Percentiles rank a stretch among this genome's conserved stretches.
Conservation (phyloP, 2,113 vertebrate genomes). For the Spermophilus dauricus region DNA sequence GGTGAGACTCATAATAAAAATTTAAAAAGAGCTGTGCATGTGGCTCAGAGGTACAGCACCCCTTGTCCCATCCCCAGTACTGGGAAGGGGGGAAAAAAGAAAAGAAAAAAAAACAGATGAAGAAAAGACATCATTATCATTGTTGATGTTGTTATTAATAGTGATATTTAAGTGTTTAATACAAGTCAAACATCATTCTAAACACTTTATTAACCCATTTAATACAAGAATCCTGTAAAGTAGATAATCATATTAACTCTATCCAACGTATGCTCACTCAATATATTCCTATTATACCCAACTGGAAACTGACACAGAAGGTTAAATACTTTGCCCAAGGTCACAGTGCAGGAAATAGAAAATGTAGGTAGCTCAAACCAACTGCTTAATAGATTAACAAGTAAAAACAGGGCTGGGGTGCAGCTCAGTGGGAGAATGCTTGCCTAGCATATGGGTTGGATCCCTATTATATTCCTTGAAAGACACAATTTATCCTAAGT, state of each 20-base stretch:
- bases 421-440: background rate
- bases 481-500: background rate
- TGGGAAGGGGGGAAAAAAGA: no score
- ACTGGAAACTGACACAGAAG: conserved; percentile 34
- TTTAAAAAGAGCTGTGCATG: background rate
- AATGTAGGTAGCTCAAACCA: background rate
- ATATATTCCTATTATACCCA: background rate
- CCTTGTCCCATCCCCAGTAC: background rate
- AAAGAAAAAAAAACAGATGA: background rate
- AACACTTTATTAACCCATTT: background rate
- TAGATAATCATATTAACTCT: background rate
- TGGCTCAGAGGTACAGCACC: background rate
- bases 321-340: conserved; percentile 30
- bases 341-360: conserved; percentile 35
- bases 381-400: conserved; percentile 32
- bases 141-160: background rate
- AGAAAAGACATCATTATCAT: background rate
- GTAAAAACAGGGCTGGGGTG: background rate
- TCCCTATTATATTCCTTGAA: background rate
- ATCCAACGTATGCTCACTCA: background rate
- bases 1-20: background rate
- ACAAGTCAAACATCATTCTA: background rate
- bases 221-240: background rate
- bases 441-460: background rate
- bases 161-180: background rate